Evolutionary conservation across 2,888 invertebrate species (phyloP), one percentile per base, ranked within the genome.

Genomic region (Mesodorylaimus sp.): DNA sequence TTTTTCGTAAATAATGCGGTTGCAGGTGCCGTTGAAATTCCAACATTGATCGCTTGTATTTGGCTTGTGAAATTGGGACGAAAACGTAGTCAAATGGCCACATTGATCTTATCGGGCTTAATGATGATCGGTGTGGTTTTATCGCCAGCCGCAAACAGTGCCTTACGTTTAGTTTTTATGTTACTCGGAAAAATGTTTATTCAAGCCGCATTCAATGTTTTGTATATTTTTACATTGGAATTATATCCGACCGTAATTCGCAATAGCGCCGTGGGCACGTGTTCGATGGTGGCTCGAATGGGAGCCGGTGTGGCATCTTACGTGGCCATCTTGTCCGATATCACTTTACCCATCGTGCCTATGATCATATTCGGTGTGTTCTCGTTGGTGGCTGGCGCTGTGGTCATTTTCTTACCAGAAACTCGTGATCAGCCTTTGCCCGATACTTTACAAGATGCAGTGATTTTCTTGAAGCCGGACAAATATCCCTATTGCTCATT

Each of bases 351-450:
- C 3, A 58, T 62, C 41, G 63, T 65, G 25, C 65, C 65, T 3
- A 64, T 65, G 65, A 60, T 62, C 45, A 64, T 65, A 43, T 64
- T 64, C 42, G 60, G 62, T 32, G 57, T 62, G 13, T 65, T 65
- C 52, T 61, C 62, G 3, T 52, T 65, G 5, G 58, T 65, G 38
- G 65, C 65, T 24, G 65, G 61, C 23, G 56, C 59, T 41, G 45
- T 65, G 45, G 63, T 64, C 10, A 52, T 60, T 25, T 56, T 64
- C 39, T 50, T 65, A 47, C 63, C 64, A 5, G 65, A 65, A 51
- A 65, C 65, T 0, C 54, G 58, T 27, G 63, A 63, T 45, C 59
- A 56, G 44, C 65, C 65, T 28, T 54, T 65, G 45, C 65, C 65
- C 3, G 64, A 65, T 49, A 64, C 61, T 2, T 48, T 64, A 5